Conservation (phyloP, 2,888 invertebrate species). For the Apamea anceps region DNA sequence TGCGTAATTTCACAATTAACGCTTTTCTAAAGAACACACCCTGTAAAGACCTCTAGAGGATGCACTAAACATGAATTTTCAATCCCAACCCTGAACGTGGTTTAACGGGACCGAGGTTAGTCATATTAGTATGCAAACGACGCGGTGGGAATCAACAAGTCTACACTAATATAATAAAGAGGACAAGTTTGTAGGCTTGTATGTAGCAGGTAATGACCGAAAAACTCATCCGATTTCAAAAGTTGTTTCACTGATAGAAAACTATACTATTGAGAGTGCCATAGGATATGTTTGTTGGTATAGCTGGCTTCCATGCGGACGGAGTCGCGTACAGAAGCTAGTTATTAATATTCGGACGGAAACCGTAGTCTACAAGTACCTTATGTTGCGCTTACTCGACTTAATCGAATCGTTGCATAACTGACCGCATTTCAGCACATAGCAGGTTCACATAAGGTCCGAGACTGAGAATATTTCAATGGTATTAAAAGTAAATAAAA, state of each 20-base stretch:
- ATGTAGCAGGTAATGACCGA: neutral
- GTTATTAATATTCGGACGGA: constrained; percentile 21
- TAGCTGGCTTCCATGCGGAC: neutral
- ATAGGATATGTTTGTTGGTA: neutral
- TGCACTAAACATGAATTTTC: neutral
- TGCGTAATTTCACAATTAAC: neutral
- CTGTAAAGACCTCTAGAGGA: neutral
- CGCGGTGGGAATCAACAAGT: neutral
- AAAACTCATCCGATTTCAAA: neutral
- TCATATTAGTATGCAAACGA: neutral
- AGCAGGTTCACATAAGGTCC: constrained; percentile 43
- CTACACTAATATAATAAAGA: neutral
- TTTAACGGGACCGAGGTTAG: neutral
- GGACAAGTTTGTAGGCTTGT: too few species aligned
- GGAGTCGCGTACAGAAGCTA: neutral
- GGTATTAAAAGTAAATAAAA: constrained; percentile 46
- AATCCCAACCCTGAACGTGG: neutral
- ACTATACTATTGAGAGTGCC: neutral
- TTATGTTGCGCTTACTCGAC: constrained; percentile 30
- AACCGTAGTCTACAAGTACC: constrained; percentile 13
- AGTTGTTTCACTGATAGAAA: neutral
- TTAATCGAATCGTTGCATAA: constrained; percentile 58
- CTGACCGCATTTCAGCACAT: constrained; percentile 65
- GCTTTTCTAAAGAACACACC: neutral
- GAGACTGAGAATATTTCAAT: constrained; percentile 24